phyloP scores from a whole-genome alignment of 2,888 invertebrate genomes.

The Drosophila mayaguana region DNA sequence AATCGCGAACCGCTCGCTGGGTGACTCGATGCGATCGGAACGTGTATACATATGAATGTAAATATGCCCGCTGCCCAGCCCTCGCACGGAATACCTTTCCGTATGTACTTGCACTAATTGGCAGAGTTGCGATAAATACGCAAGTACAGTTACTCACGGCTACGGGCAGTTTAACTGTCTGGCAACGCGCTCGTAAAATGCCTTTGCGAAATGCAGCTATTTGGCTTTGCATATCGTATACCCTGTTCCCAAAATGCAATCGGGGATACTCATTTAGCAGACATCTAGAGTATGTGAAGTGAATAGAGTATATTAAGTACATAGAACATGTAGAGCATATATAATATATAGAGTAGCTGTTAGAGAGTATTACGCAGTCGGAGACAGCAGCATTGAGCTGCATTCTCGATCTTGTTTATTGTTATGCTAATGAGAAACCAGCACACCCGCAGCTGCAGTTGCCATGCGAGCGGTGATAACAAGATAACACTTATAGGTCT shows the following conservation, averaged over 20 bases:
- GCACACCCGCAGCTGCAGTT: constrained; percentile 35
- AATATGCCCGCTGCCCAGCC: constrained; percentile 9
- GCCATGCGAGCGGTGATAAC: too few species aligned
- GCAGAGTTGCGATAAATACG: constrained; percentile 5
- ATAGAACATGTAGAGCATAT: too few species aligned
- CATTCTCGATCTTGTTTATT: constrained; percentile 3
- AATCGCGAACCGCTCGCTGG: background rate
- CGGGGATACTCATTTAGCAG: background rate
- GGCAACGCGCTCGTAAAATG: constrained; percentile 6
- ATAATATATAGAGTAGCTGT: background rate
- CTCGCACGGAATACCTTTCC: background rate
- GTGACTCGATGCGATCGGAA: constrained; percentile 14
- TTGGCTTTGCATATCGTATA: constrained; percentile 16
- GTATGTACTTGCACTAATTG: background rate
- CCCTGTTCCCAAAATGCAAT: background rate
- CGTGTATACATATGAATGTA: constrained; percentile 7
- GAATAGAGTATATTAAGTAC: background rate
- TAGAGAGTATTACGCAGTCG: background rate
- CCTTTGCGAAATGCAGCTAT: constrained; percentile 10
- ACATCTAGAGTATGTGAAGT: background rate
- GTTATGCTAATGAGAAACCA: constrained; percentile 31
- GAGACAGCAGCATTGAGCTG: too few species aligned
- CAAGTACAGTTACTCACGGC: constrained; percentile 19
- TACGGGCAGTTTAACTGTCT: constrained; percentile 12
- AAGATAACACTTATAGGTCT: constrained; percentile 43